A percentile compares a stretch with the other conserved stretches of the same genome.
These are phyloP conservation scores for Hipposideros larvatus DNA, from an alignment of 2,797 vertebrate species.

Conservation along the genomic window DNA sequence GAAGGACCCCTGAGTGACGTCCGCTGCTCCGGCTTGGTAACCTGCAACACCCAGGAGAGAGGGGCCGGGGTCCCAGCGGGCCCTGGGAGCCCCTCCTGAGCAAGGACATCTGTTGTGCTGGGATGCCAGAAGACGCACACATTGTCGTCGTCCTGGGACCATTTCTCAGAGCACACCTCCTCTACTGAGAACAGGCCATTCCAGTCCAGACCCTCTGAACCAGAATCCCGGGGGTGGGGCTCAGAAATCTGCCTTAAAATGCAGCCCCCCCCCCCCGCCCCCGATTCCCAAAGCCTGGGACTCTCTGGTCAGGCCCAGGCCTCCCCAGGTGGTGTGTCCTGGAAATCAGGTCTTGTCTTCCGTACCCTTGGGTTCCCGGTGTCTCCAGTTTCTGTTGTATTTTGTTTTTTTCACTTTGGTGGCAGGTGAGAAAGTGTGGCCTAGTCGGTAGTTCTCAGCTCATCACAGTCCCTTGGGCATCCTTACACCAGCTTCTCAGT, in stretches of 20 bases:
- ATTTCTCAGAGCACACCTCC: background rate
- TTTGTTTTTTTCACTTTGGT: background rate
- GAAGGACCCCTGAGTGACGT: background rate
- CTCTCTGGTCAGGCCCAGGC: background rate
- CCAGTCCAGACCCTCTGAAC: background rate
- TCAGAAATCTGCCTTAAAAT: background rate
- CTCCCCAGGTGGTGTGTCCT: background rate
- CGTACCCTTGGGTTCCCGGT: background rate
- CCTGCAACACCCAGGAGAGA: background rate
- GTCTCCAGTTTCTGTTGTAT: background rate
- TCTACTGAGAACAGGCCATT: background rate
- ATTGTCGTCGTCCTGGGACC: background rate
- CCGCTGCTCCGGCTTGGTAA: no score
- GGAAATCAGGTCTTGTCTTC: background rate
- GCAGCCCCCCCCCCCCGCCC: background rate
- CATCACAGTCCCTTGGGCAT: background rate
- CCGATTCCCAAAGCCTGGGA: background rate
- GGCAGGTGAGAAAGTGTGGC: background rate
- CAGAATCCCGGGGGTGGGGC: background rate
- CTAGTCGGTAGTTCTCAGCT: background rate
- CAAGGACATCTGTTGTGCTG: rapidly evolving
- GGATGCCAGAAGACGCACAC: background rate
- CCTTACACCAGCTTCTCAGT: no score
- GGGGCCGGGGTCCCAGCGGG: rapidly evolving
- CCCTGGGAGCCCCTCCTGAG: rapidly evolving